A percentile compares a stretch with the other conserved stretches of the same genome.
Conservation (phyloP, 1,140 invertebrate species). For the Drosophila sturtevanti region DNA sequence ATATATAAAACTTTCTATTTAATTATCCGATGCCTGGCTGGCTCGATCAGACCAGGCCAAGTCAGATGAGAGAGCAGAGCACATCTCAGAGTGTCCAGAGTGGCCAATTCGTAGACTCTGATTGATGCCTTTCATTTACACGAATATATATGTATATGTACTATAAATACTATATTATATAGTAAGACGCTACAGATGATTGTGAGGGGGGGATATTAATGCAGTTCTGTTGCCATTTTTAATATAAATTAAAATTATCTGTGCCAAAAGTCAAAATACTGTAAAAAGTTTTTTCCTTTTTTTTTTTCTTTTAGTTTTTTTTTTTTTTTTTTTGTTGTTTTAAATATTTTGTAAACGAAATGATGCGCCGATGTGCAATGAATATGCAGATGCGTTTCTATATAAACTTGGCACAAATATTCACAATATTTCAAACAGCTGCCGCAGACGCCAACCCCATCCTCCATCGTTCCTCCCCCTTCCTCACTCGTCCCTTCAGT, state of each 20-base stretch:
- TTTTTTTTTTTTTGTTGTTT: background rate
- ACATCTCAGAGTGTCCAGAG: conserved; percentile 9
- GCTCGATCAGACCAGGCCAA: background rate
- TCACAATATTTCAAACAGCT: conserved; percentile 36
- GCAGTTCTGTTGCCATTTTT: conserved; percentile 34
- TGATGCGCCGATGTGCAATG: conserved; percentile 35
- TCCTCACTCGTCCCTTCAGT: too few relatives aligned
- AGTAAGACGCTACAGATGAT: too few relatives aligned
- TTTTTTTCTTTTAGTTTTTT: background rate
- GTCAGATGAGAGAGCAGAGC: background rate
- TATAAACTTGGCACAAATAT: conserved; percentile 67
- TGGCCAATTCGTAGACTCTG: conserved; percentile 15
- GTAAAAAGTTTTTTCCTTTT: conserved; percentile 27
- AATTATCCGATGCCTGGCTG: conserved; percentile 39
- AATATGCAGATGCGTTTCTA: conserved; percentile 37
- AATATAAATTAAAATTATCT: conserved; percentile 42
- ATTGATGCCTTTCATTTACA: conserved; percentile 59
- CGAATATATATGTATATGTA: too few relatives aligned
- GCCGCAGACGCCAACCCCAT: background rate
- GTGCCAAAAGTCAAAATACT: conserved; percentile 48
- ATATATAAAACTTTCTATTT: conserved; percentile 67
- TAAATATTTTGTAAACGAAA: conserved; percentile 21
- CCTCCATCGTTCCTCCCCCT: background rate
- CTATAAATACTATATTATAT: too few relatives aligned
- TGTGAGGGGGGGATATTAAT: too few relatives aligned